phyloP scores from a whole-genome alignment of 1,140 invertebrate genomes.

The Papilio glaucus region DNA sequence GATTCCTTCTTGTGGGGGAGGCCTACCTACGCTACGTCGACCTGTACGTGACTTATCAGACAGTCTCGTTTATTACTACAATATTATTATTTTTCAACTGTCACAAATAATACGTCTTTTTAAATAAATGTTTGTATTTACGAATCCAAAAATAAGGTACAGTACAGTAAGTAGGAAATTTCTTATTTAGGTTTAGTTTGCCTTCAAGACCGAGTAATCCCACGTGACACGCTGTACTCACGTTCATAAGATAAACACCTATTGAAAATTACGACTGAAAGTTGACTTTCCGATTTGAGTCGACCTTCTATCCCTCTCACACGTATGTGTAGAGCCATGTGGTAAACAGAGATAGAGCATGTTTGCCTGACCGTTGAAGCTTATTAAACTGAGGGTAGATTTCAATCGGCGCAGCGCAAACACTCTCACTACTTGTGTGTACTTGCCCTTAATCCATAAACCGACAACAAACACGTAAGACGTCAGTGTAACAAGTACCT shows the following conservation, averaged over 20 bases:
- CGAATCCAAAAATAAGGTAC: neutral
- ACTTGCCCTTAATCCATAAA: conserved; percentile 30
- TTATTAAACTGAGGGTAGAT: conserved; percentile 46
- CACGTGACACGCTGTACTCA: conserved; percentile 12
- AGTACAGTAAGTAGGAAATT: neutral
- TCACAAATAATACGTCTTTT: too few relatives aligned
- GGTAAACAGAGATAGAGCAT: neutral
- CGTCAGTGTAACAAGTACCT: neutral
- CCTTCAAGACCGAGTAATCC: neutral
- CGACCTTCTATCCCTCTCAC: neutral
- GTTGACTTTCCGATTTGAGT: conserved; percentile 4
- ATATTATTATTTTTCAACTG: too few relatives aligned
- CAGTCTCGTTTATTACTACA: too few relatives aligned
- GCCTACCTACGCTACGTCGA: too few relatives aligned
- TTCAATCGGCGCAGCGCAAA: conserved; percentile 45
- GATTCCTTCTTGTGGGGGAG: too few relatives aligned
- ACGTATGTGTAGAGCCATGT: neutral
- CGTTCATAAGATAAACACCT: conserved; percentile 26
- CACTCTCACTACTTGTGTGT: conserved; percentile 15
- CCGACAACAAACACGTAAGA: conserved; percentile 17
- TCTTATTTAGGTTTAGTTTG: neutral
- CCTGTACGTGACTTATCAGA: too few relatives aligned
- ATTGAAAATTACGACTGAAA: conserved; percentile 24
- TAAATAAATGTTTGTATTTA: neutral
- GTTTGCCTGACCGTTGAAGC: conserved; percentile 32